These are phyloP conservation scores for Paracentrotus lividus DNA, from an alignment of 53 echinoderm and acorn worm species.

Conservation along the genomic window DNA sequence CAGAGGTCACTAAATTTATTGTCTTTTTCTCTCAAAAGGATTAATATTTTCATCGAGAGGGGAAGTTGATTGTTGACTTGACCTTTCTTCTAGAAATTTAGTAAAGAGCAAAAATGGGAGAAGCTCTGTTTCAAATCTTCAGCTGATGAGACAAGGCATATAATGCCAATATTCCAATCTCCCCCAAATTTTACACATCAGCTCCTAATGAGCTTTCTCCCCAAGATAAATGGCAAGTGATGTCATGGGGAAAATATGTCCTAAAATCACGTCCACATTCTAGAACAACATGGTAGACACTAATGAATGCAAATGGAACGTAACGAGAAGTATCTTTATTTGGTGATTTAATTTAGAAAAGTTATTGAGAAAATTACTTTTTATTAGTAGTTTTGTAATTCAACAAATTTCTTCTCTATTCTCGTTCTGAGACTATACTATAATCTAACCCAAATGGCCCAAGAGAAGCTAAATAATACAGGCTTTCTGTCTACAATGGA, in stretches of 20 bases:
- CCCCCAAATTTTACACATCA: neutral
- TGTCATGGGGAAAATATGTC: neutral
- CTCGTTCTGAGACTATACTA: too few species aligned
- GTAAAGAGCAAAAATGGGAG: neutral
- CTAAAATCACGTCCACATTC: neutral
- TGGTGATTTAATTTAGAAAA: too few species aligned
- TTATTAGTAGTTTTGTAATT: neutral
- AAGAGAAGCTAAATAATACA: neutral
- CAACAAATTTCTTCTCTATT: neutral
- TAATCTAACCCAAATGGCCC: too few species aligned
- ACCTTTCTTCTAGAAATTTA: neutral
- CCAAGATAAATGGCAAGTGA: neutral
- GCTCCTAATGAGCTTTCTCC: neutral
- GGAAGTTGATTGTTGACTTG: slow-evolving; percentile 7
- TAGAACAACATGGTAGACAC: too few species aligned
- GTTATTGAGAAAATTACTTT: too few species aligned
- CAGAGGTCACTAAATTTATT: neutral
- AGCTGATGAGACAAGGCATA: neutral
- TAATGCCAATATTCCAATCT: neutral
- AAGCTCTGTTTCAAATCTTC: neutral
- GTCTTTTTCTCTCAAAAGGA: neutral
- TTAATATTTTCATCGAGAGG: neutral
- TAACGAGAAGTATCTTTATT: too few species aligned
- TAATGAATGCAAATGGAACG: too few species aligned
- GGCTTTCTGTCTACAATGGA: neutral